phyloP scores from a whole-genome alignment of 2,888 invertebrate species.

The Priapulus caudatus region DNA sequence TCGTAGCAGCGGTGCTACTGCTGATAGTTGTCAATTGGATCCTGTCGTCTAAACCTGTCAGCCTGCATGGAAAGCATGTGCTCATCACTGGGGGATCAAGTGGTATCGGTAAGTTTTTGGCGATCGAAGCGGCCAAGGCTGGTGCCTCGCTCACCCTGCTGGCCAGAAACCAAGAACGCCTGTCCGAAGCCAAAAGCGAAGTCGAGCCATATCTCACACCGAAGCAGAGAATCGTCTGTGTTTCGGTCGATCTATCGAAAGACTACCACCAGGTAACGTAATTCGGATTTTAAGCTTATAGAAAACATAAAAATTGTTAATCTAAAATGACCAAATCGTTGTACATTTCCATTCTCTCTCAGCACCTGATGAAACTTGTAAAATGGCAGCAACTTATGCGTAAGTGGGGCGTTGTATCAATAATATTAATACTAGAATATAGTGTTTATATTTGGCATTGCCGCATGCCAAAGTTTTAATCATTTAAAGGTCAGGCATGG shows the following conservation, averaged over 20 bases:
- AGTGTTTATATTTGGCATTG: too few species aligned
- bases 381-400: too few species aligned
- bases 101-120: constrained; percentile 80
- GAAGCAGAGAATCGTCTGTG: constrained; percentile 29
- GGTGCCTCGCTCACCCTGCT: constrained; percentile 85
- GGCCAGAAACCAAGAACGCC: constrained; percentile 57
- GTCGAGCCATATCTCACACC: constrained; percentile 43
- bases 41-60: not conserved
- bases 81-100: constrained; percentile 84
- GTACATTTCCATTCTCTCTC: too few species aligned
- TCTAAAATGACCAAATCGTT: too few species aligned
- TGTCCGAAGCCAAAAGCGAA: constrained; percentile 52
- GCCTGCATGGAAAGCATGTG: not conserved
- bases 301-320: too few species aligned
- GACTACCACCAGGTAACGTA: too few species aligned
- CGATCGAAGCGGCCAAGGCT: constrained; percentile 57
- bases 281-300: too few species aligned
- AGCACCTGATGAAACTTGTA: too few species aligned
- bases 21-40: not conserved
- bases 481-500: too few species aligned
- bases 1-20: not conserved
- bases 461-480: too few species aligned
- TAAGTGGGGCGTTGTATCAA: too few species aligned
- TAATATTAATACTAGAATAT: too few species aligned
- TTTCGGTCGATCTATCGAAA: constrained; percentile 34